phyloP scores from a whole-genome alignment of 2,797 vertebrate species.

The Acanthopagrus latus region DNA sequence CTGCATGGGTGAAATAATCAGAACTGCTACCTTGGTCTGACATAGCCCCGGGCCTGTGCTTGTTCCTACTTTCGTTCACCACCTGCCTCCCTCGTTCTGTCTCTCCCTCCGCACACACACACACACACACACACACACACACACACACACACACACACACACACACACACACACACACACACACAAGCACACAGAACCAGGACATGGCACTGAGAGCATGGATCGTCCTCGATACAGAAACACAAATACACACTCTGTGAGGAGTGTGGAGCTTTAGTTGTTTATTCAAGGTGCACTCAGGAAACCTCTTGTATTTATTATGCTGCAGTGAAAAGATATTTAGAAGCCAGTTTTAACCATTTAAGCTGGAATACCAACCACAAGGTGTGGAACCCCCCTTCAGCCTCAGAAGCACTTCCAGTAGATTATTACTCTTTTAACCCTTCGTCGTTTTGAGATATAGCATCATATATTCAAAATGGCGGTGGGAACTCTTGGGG shows the following conservation, averaged over 20 bases:
- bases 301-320: slow-evolving; percentile 6
- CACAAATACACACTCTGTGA: slow-evolving; percentile 45
- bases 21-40: slow-evolving; percentile 78
- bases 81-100: slow-evolving; percentile 69
- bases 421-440: too few species aligned
- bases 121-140: slow-evolving; percentile 39
- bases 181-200: slow-evolving; percentile 59
- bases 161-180: slow-evolving; percentile 48
- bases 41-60: slow-evolving; percentile 73
- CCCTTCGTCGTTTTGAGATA: too few species aligned
- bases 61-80: slow-evolving; percentile 71
- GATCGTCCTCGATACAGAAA: slow-evolving; percentile 68
- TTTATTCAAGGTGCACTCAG: slow-evolving; percentile 19
- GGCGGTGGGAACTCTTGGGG: too few species aligned
- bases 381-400: too few species aligned
- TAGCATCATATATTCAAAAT: too few species aligned
- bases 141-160: slow-evolving; percentile 47
- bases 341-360: too few species aligned
- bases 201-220: slow-evolving; percentile 54
- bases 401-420: too few species aligned
- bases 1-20: slow-evolving; percentile 69
- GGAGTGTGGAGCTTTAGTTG: slow-evolving; percentile 28
- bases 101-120: slow-evolving; percentile 46
- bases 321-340: too few species aligned
- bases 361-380: too few species aligned